Evolutionary conservation across 2,113 vertebrate species (phyloP), one percentile per base, ranked within the genome.

Genomic region (Sialia sialis): DNA sequence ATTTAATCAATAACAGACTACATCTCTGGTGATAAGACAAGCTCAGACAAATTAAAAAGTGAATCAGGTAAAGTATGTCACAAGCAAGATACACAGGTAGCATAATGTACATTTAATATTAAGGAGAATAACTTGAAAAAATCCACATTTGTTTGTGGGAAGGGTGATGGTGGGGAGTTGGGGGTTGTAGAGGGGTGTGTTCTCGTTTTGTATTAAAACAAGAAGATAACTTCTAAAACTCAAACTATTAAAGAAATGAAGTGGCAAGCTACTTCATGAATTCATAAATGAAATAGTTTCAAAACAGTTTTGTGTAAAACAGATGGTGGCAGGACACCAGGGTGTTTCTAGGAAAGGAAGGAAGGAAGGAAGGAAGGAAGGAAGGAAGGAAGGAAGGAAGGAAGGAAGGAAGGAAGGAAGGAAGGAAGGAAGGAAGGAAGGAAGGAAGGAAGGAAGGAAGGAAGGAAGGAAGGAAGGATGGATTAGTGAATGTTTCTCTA

Each of bases 1-100:
- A 96, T 95, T 95, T 95, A 96, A 96, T 97, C 96, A 97, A 97
- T 96, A 97, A 83, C 69, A 96, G 85, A 93, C 92, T 96, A 87
- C 66, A 93, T 90, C 58, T 86, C 72, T 92, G 78, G 84, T 76
- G 91, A 92, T 95, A 96, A 96, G 88, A 96, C 78, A 96, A 94
- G 81, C 66, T 94, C 68, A 96, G 72, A 91, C 60, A 97, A 95
- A 97, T 96, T 96, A 95, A 96, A 95, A 95, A 95, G 44, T 88
- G 88, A 95, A 64, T 44, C 55, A 77, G 66, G 85, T 95, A 86
- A 81, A 91, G 62, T 58, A 38, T 92, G 72, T 91, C 75, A 86
- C 52, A 56, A 59, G 30, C n/a, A 67, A 95, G 86, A 87, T 72
- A 75, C 83, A 86, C 59, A 94, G 52, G 75, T 91, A 79, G 20